Base-by-base conservation (phyloP, 2,113 vertebrate species). In the Solea senegalensis region DNA sequence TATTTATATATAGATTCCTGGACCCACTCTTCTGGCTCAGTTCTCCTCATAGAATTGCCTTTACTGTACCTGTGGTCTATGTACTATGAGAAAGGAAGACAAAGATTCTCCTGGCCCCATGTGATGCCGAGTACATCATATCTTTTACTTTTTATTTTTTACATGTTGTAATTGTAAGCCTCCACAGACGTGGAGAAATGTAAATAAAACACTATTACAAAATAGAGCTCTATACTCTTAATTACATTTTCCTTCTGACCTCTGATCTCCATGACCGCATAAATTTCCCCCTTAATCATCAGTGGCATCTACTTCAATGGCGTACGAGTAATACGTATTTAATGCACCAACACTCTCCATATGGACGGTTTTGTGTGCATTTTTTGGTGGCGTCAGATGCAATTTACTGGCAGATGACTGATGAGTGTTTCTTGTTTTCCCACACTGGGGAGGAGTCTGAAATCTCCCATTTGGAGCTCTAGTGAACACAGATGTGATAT, bases 301-400 rank as follows among this genome's bases (percentile, higher is more conserved):
- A 88, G 85, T 89, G 88, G 83, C 82, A 76, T 85, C 69, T 58
- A 60, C 61, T 74, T 77, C 49, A 74, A 72, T 65, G 76, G 72
- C 67, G 39, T 50, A 63, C 60, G 45, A 55, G 15, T 9, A 71
- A 28, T 67, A 46, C 61, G 16, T 68, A 59, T 70, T 76, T 45
- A 72, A 76, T 21, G 54, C 48, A 72, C 43, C 26, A 26, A 69
- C 13, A 63, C 26, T 49, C 53, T 65, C 74, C 48, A 39, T 61
- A 43, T 82, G 60, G 65, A 62, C 43, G 10, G 60, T 26, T 21
- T 69, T 70, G 45, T 26, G 53, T 65, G 50, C 67, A 56, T 74
- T 64, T 55, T 52, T 46, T 64, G 76, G 60, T 84, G 68, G 69
- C n/a, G 62, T 69, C 44, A 76, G 56, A 41, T 10, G 34, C 59